These are phyloP conservation scores for Salminus brasiliensis DNA, from an alignment of 2,113 vertebrate species.

Conservation along the genomic window DNA sequence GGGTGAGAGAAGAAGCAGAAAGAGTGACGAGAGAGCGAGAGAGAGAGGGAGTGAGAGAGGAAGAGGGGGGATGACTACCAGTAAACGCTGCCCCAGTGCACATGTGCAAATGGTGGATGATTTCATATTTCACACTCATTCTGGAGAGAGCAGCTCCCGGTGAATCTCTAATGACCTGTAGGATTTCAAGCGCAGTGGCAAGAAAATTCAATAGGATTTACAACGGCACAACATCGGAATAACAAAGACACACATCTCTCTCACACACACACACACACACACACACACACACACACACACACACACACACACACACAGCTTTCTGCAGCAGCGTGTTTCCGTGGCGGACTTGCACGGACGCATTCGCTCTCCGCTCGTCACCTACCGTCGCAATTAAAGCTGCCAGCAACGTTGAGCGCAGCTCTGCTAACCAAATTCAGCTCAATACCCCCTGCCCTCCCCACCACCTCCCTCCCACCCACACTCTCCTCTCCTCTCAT, in stretches of 20 bases:
- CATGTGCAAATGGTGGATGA: slow-evolving; percentile 36
- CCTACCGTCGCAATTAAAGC: not conserved
- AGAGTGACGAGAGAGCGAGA: too few species aligned
- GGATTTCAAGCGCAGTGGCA: slow-evolving; percentile 29
- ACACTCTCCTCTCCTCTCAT: not conserved
- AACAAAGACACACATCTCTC: slow-evolving; percentile 10
- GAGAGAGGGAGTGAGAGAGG: not conserved
- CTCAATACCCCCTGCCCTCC: not conserved
- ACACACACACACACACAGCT: too few species aligned
- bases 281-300: not conserved
- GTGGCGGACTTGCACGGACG: not conserved
- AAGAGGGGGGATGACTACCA: not conserved
- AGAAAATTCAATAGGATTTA: slow-evolving; percentile 37
- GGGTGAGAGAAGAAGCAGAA: too few species aligned
- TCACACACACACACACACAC: not conserved
- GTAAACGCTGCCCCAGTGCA: not conserved
- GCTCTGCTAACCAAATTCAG: not conserved
- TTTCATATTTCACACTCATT: slow-evolving; percentile 45
- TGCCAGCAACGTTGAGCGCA: not conserved
- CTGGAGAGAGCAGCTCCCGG: slow-evolving; percentile 15
- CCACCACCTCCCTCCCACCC: not conserved
- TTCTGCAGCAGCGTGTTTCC: not conserved
- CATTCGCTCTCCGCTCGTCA: not conserved
- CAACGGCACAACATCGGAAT: slow-evolving; percentile 23
- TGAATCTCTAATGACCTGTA: slow-evolving; percentile 40